phyloP scores from a whole-genome alignment of 2,113 vertebrate genomes.

The Clinocottus analis region DNA sequence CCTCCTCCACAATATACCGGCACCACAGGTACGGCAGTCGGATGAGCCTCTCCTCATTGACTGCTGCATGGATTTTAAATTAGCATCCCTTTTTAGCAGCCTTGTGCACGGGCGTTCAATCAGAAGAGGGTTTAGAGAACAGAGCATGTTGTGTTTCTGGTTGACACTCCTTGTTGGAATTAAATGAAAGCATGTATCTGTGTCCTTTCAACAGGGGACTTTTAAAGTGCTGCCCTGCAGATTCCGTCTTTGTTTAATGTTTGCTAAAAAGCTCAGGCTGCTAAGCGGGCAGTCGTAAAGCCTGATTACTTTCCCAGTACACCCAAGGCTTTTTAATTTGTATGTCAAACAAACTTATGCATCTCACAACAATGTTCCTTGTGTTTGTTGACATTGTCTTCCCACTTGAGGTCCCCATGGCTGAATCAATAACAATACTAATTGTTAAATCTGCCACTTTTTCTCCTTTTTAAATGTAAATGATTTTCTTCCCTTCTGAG shows the following conservation, averaged over 20 bases:
- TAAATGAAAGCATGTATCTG: conserved; percentile 19
- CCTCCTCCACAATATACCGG: neutral
- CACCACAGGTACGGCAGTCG: conserved; percentile 30
- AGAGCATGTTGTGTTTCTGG: conserved; percentile 9
- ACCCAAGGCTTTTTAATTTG: neutral
- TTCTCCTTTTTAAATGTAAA: neutral
- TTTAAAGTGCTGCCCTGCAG: neutral
- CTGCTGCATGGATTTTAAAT: conserved; percentile 56
- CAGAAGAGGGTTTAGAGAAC: neutral
- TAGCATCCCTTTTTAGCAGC: conserved; percentile 30
- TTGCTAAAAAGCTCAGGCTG: conserved; percentile 15
- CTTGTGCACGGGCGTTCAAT: conserved; percentile 16
- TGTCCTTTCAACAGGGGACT: conserved; percentile 5
- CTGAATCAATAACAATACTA: neutral
- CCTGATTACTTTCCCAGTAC: conserved; percentile 9
- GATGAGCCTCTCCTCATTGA: conserved; percentile 28
- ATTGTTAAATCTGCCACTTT: neutral
- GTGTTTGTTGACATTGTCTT: conserved; percentile 7
- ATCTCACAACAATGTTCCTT: neutral
- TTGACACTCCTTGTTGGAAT: conserved; percentile 7
- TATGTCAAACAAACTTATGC: conserved; percentile 19
- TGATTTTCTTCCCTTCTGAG: neutral
- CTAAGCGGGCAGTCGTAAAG: neutral
- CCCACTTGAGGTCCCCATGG: neutral
- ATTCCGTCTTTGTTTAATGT: conserved; percentile 4